These are phyloP conservation scores for Trididemnum miniatum DNA, from an alignment of 23 tunicate genomes.

Conservation along the genomic window DNA sequence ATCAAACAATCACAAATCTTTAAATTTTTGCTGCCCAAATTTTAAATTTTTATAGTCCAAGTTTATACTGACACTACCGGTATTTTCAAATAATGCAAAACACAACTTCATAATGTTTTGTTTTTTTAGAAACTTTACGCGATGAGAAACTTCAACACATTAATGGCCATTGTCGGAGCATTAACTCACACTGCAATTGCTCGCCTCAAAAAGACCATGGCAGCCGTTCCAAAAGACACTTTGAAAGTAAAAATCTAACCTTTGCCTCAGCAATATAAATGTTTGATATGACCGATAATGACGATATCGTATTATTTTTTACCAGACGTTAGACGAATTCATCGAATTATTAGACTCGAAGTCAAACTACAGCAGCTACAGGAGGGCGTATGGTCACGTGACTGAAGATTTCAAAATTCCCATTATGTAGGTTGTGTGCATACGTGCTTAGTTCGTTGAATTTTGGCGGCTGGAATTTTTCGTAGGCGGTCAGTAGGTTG, in stretches of 20 bases:
- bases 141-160: slow-evolving; percentile 85
- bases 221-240: slow-evolving; percentile 71
- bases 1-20: too few species aligned
- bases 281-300: too few species aligned
- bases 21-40: too few species aligned
- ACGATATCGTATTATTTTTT: too few species aligned
- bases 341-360: slow-evolving; percentile 83
- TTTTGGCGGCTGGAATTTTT: too few species aligned
- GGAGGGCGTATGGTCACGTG: slow-evolving; percentile 77
- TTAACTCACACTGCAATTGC: slow-evolving; percentile 88
- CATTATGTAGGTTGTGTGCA: slow-evolving; percentile 61
- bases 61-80: too few species aligned
- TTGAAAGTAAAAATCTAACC: slow-evolving; percentile 85
- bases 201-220: slow-evolving; percentile 87
- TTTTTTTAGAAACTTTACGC: slow-evolving; percentile 76
- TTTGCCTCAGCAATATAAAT: too few species aligned
- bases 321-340: slow-evolving; percentile 75
- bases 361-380: slow-evolving; percentile 70
- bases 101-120: too few species aligned
- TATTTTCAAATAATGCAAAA: too few species aligned
- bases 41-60: too few species aligned
- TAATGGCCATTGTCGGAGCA: slow-evolving; percentile 89
- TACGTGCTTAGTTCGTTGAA: neutral
- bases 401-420: slow-evolving; percentile 84
- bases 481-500: too few species aligned